phyloP scores from a whole-genome alignment of 2,113 vertebrate species.

The Ctenomys sociabilis region DNA sequence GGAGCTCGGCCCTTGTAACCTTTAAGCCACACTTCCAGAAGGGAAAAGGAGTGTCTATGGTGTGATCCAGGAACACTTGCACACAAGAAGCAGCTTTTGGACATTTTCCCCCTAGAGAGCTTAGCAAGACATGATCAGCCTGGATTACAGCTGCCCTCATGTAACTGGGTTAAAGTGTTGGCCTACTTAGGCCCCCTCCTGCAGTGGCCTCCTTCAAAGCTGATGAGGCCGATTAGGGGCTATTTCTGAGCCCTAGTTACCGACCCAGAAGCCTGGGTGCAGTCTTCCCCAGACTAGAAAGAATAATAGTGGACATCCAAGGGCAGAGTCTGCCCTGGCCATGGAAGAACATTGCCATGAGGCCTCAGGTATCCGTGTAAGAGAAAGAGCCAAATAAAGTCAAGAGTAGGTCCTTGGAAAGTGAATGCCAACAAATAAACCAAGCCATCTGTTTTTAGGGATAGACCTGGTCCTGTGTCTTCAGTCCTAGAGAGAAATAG shows the following conservation, averaged over 20 bases:
- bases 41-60: slow-evolving; percentile 25
- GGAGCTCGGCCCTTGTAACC: slow-evolving; percentile 1
- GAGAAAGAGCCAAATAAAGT: background rate
- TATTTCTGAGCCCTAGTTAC: slow-evolving; percentile 76
- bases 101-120: slow-evolving; percentile 26
- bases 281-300: slow-evolving; percentile 54
- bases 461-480: background rate
- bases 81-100: slow-evolving; percentile 67
- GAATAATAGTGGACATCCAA: slow-evolving; percentile 17
- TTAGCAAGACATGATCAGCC: slow-evolving; percentile 74
- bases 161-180: slow-evolving; percentile 80
- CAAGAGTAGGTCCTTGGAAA: background rate
- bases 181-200: slow-evolving; percentile 75
- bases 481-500: background rate
- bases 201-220: slow-evolving; percentile 73
- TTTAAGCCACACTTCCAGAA: slow-evolving; percentile 51
- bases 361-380: background rate
- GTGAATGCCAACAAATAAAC: slow-evolving; percentile 33
- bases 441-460: slow-evolving; percentile 20
- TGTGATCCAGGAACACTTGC: slow-evolving; percentile 56
- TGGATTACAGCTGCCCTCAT: slow-evolving; percentile 74
- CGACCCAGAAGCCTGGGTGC: slow-evolving; percentile 33
- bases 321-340: background rate
- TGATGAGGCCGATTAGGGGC: slow-evolving; percentile 79
- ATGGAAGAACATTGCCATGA: background rate